Evolutionary conservation across 2,113 vertebrate species (phyloP).

Genomic region (Zosterops lateralis): DNA sequence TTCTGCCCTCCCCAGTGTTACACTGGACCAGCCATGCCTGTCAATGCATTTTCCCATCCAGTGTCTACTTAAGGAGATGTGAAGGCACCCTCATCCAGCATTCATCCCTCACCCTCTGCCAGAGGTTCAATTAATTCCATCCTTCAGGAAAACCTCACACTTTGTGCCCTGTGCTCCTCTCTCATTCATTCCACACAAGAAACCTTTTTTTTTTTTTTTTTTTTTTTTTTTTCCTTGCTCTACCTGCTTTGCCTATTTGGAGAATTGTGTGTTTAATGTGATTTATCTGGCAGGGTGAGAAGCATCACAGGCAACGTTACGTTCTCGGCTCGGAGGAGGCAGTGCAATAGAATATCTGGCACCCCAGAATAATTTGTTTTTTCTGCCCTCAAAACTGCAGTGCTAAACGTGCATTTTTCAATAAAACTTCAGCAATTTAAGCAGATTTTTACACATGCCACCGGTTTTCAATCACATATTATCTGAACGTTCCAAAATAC

Average conservation of each 20-base stretch:
- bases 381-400: background rate
- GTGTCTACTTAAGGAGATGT: background rate
- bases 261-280: constrained; percentile 26
- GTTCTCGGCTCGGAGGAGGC: background rate
- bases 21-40: constrained; percentile 20
- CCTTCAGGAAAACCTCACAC: constrained; percentile 58
- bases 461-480: background rate
- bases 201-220: background rate
- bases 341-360: background rate
- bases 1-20: background rate
- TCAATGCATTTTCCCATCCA: constrained; percentile 29
- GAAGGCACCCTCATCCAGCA: constrained; percentile 37
- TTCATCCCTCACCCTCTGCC: constrained; percentile 27
- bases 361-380: background rate
- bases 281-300: constrained; percentile 54
- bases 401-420: background rate
- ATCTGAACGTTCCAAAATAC: background rate
- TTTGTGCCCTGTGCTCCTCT: constrained; percentile 22
- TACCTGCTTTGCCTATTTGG: background rate
- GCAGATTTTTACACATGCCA: background rate
- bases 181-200: constrained; percentile 33
- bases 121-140: constrained; percentile 44
- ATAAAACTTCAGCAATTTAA: background rate
- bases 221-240: background rate
- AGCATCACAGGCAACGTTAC: constrained; percentile 14